A percentile compares a stretch with the other conserved stretches of the same genome.
Conservation (phyloP, 2,888 invertebrate genomes). For the Machimus atricapillus region DNA sequence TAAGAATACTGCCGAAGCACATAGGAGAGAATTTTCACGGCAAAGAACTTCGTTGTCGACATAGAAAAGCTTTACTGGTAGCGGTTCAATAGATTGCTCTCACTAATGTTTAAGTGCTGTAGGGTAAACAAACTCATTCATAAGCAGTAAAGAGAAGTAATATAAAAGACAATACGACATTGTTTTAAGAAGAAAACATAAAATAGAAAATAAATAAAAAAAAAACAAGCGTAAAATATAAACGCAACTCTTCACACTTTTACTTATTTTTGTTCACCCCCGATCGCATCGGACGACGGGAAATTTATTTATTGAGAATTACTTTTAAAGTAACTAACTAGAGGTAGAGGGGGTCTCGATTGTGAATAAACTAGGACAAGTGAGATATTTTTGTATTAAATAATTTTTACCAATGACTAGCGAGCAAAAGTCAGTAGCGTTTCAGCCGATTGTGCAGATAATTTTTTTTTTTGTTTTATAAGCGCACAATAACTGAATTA, state of each 20-base stretch:
- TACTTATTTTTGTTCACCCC: not conserved
- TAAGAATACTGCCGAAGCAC: not conserved
- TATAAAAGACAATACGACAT: conserved; percentile 32
- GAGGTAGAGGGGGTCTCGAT: not conserved
- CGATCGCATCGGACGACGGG: not conserved
- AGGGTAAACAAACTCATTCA: not conserved
- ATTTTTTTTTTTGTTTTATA: not conserved
- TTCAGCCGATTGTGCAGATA: not conserved
- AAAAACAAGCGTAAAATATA: not conserved
- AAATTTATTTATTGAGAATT: not conserved
- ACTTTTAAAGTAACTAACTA: not conserved
- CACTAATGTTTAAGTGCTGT: conserved; percentile 7
- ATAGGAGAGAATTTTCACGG: not conserved
- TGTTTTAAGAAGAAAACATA: conserved; percentile 10
- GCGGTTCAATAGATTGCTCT: conserved; percentile 1
- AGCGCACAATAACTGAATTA: not conserved
- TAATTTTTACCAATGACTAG: not conserved
- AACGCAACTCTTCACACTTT: not conserved
- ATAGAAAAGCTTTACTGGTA: conserved; percentile 1
- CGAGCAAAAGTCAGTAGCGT: not conserved
- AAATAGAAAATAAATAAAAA: not conserved
- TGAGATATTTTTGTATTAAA: not conserved
- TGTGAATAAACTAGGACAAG: not conserved
- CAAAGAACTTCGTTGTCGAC: not conserved
- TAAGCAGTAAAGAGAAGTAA: conserved; percentile 12